A percentile compares a stretch with the other conserved stretches of the same genome.
Conservation (phyloP, 2,113 vertebrate genomes). For the Gymnogyps californianus region DNA sequence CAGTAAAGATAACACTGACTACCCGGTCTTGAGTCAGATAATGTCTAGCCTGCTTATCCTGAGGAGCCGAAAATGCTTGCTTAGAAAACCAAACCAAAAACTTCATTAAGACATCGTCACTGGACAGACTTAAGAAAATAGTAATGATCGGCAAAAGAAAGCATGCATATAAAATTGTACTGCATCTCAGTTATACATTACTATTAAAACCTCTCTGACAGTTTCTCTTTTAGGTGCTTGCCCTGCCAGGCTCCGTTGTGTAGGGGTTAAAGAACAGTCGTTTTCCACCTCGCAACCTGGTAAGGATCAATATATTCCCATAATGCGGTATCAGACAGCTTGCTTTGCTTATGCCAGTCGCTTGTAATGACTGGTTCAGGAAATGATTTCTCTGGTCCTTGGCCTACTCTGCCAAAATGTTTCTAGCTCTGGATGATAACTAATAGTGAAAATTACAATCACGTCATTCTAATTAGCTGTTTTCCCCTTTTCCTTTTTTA, state of each 20-base stretch:
- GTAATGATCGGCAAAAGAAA: slow-evolving; percentile 74
- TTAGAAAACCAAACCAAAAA: slow-evolving; percentile 67
- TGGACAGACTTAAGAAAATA: slow-evolving; percentile 77
- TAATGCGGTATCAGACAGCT: slow-evolving; percentile 72
- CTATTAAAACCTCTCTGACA: slow-evolving; percentile 99
- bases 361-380: slow-evolving; percentile 24
- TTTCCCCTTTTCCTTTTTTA: background rate
- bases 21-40: slow-evolving; percentile 45
- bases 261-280: slow-evolving; percentile 92
- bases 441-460: background rate
- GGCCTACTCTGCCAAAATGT: slow-evolving; percentile 17
- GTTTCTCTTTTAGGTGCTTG: slow-evolving; percentile 99
- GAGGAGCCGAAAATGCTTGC: slow-evolving; percentile 57
- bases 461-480: background rate
- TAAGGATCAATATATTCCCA: slow-evolving; percentile 92
- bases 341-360: slow-evolving; percentile 72
- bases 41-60: slow-evolving; percentile 47
- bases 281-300: slow-evolving; percentile 92
- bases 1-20: slow-evolving; percentile 47
- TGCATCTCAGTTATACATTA: slow-evolving; percentile 85
- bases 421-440: background rate
- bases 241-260: slow-evolving; percentile 90
- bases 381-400: slow-evolving; percentile 18
- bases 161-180: slow-evolving; percentile 79
- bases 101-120: slow-evolving; percentile 73